Evolutionary conservation across 2,797 vertebrate genomes (phyloP), one percentile per base, ranked within the genome.

Genomic region (Pelobates cultripes): DNA sequence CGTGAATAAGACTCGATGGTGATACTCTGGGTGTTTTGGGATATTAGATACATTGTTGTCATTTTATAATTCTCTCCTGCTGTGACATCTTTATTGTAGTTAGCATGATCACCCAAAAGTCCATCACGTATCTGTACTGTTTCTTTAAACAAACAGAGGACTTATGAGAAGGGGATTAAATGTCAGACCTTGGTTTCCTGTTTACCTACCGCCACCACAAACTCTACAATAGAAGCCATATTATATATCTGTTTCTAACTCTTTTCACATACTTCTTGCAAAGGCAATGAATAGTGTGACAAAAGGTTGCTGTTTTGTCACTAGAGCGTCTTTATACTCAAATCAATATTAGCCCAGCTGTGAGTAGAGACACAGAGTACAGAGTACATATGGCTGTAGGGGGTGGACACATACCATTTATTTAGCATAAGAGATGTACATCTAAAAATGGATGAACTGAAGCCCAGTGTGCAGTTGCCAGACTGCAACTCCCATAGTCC

Each of bases 261-360:
- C 4, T 3, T 64, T 64, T 14, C 28, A 40, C 61, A 40, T 4
- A 3, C 17, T 2, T 64, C 4, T 64, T 4, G 3, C 15, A 64
- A 7, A 61, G 12, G 28, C 61, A 40, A 12, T 9, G 55, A 12
- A 57, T 64, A 5, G 61, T 6, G n/a, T 40, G 17, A 40, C 1
- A 57, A 57, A 15, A 57, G 7, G 61, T 64, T n/a, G 12, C 17
- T 0, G 17, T 64, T 64, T 28, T 40, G 17, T 28, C 9, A n/a
- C 3, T 14, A 60, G n/a, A n/a, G 61, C n/a, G 61, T 64, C n/a
- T 64, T 64, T 64, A 64, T 64, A 14, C 5, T 4, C 7, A 64
- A 64, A 64, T 64, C 61, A 40, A 64, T 64, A 64, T 64, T 64
- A 64, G 61, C 28, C 61, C 61, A 64, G 61, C 61, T 64, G 61